Percentiles rank a stretch among this genome's conserved stretches.
These are phyloP conservation scores for Drosophila willistoni DNA, from an alignment of 1,140 invertebrate species.

Conservation along the genomic window DNA sequence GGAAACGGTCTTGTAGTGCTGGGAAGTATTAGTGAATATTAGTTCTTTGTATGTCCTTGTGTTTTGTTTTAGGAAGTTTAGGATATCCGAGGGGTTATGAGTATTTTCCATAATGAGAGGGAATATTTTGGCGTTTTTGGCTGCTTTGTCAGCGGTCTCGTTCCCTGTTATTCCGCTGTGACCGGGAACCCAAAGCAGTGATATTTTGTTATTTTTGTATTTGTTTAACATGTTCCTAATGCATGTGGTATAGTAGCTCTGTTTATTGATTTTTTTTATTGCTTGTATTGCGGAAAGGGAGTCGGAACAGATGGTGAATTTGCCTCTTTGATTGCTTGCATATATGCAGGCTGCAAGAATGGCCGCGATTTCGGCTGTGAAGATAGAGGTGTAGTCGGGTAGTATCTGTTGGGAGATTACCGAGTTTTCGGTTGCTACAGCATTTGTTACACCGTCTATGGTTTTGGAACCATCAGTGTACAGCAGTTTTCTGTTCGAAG, in stretches of 20 bases:
- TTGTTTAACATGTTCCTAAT: constrained; percentile 4
- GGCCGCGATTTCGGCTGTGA: constrained; percentile 7
- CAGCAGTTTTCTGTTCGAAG: no score
- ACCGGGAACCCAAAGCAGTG: not conserved
- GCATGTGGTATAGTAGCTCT: not conserved
- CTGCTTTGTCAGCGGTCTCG: not conserved
- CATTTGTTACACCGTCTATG: no score
- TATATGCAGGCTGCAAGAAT: constrained; percentile 2
- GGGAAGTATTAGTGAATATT: not conserved
- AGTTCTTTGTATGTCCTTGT: not conserved
- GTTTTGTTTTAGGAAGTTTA: not conserved
- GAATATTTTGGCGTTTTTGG: constrained; percentile 1
- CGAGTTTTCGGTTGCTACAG: not conserved
- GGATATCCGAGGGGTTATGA: constrained; percentile 1
- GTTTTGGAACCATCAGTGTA: no score
- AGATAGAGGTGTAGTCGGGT: constrained; percentile 1
- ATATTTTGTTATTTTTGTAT: not conserved
- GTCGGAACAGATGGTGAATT: constrained; percentile 2
- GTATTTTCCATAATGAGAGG: not conserved
- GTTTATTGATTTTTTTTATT: not conserved
- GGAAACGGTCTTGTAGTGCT: not conserved
- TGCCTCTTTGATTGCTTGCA: not conserved
- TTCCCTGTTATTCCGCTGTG: not conserved
- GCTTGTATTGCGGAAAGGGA: constrained; percentile 9
- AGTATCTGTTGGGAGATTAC: not conserved